Base-by-base conservation (phyloP, 2,888 invertebrate genomes). In the Heteromyza rotundicornis region DNA sequence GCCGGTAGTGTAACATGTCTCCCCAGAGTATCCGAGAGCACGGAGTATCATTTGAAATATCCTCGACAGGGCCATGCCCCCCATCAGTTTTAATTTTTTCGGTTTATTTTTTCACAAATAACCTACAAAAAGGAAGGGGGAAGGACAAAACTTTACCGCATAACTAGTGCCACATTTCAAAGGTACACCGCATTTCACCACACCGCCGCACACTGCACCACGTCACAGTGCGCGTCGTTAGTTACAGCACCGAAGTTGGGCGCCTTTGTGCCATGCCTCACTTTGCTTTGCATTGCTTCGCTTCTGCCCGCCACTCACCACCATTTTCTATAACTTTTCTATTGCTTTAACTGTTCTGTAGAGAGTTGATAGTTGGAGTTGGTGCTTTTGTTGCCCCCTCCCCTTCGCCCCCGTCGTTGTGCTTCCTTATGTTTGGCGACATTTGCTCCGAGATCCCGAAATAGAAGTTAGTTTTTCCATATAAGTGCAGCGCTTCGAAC, bases 181-280 rank as follows among this genome's bases (percentile, higher is more conserved):
- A 57, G 57, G 57, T 57, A 57, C 32, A 57, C 57, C 57, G 22
- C 57, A 47, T 49, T 57, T 57, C 57, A 47, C 23, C 7, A 20
- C 56, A 40, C 14, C 52, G 5, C 47, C 5, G 17, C 7, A 2
- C 19, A 14, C 20, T 17, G 5, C 7, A 20, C 47, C 19, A 19
- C n/a, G n/a, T 40, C n/a, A n/a, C 40, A 40, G 14, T 40, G n/a
- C 40, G 5, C 35, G 24, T 53, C 53, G 53, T 53, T 53, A 53
- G 53, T 53, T 53, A 35, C 53, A 32, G 53, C 53, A n/a, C n/a
- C 16, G 27, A 35, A 40, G 40, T 40, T 40, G 40, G 7, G 10
- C 5, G 27, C n/a, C 20, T 49, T n/a, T n/a, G n/a, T n/a, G n/a
- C n/a, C n/a, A n/a, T n/a, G n/a, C n/a, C n/a, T n/a, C n/a, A n/a